Percentiles rank a stretch among this genome's conserved stretches.
phyloP scores from a whole-genome alignment of 2,888 invertebrate genomes.

The Ferdinandea cuprea region DNA sequence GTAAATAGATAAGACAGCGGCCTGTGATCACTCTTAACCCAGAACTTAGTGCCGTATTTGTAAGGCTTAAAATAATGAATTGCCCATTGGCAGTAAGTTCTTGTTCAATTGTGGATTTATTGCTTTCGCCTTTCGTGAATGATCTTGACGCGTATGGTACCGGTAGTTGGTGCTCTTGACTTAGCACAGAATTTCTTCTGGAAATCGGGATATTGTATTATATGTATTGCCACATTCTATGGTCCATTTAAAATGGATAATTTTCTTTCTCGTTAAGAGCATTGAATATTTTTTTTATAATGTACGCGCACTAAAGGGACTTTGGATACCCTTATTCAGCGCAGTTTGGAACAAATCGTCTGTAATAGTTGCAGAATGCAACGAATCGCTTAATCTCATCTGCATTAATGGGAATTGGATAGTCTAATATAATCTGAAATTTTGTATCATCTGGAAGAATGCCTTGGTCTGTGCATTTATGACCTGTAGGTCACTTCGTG shows the following conservation, averaged over 20 bases:
- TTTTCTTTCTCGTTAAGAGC: slow-evolving; percentile 34
- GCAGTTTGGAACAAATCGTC: slow-evolving; percentile 49
- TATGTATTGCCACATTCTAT: slow-evolving; percentile 29
- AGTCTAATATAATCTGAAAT: slow-evolving; percentile 24
- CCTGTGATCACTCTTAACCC: background rate
- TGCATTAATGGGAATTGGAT: slow-evolving; percentile 28
- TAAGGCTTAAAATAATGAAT: background rate
- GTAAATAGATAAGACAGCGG: too few relatives aligned
- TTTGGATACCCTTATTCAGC: too few relatives aligned
- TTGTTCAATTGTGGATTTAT: background rate
- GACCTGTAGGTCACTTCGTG: slow-evolving; percentile 58
- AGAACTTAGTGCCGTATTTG: background rate
- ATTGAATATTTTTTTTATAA: too few relatives aligned
- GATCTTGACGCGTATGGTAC: background rate
- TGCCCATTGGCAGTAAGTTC: background rate
- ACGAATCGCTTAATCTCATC: too few relatives aligned
- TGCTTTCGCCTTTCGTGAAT: too few relatives aligned
- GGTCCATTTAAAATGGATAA: slow-evolving; percentile 34
- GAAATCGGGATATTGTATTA: slow-evolving; percentile 25
- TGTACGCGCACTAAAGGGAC: too few relatives aligned
- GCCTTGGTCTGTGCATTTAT: slow-evolving; percentile 40
- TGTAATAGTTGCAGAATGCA: too few relatives aligned
- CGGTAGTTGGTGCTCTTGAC: background rate
- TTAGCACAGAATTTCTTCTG: slow-evolving; percentile 14
- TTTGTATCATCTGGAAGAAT: slow-evolving; percentile 37